phyloP scores from a whole-genome alignment of 2,888 invertebrate genomes.

The Exephanes ischioxanthus region DNA sequence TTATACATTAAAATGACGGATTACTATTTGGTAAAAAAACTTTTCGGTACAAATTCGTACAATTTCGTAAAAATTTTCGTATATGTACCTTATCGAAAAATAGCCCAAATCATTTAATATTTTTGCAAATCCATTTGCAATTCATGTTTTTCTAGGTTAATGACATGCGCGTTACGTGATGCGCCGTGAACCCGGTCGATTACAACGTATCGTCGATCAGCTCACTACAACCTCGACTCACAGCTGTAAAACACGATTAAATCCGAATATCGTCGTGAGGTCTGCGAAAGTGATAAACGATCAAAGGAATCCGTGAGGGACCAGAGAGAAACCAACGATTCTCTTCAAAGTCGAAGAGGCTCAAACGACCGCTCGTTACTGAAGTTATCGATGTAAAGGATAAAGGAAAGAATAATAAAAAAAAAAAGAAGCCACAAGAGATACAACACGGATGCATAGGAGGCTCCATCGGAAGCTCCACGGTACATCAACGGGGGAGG shows the following conservation, averaged over 20 bases:
- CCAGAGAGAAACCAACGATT: conserved; percentile 9
- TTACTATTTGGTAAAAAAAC: no score
- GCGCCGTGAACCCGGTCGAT: no score
- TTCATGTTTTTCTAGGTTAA: no score
- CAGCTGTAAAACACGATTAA: conserved; percentile 23
- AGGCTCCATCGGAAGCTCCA: conserved; percentile 48
- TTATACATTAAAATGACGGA: no score
- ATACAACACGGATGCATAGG: conserved; percentile 17
- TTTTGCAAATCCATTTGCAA: no score
- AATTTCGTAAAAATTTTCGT: no score
- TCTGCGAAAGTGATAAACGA: conserved; percentile 16
- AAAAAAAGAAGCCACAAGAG: conserved; percentile 39
- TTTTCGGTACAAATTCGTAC: no score
- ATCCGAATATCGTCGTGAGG: conserved; percentile 23
- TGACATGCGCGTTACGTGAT: no score
- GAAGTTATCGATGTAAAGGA: conserved; percentile 61
- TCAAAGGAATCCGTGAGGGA: conserved; percentile 48
- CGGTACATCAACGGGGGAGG: conserved; percentile 41
- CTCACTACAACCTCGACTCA: not conserved
- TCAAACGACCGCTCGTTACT: conserved; percentile 53
- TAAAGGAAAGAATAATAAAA: not conserved
- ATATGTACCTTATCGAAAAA: no score
- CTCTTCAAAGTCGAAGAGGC: conserved; percentile 41
- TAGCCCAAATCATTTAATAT: no score
- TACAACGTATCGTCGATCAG: conserved; percentile 18